Percentiles rank a stretch among this genome's conserved stretches.
phyloP scores from a whole-genome alignment of 1,140 invertebrate species.

The Ooceraea biroi region DNA sequence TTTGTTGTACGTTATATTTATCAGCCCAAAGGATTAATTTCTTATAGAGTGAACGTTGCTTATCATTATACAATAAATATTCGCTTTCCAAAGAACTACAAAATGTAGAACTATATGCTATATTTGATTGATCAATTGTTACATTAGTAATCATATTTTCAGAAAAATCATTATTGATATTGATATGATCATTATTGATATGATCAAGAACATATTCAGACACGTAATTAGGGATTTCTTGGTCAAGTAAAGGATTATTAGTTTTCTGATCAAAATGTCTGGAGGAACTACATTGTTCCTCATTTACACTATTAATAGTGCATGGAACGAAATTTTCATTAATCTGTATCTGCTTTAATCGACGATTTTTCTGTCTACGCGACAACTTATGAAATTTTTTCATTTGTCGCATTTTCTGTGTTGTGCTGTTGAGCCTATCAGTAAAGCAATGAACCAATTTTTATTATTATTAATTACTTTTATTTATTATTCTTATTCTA shows the following conservation, averaged over 20 bases:
- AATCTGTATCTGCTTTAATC: background rate
- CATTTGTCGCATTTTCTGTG: background rate
- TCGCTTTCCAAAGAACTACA: background rate
- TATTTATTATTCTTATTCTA: no score
- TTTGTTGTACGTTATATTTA: background rate
- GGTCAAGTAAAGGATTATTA: background rate
- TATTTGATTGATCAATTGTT: background rate
- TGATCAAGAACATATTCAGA: background rate
- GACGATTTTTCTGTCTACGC: conserved; percentile 1
- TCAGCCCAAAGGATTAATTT: conserved; percentile 6
- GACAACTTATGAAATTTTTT: background rate
- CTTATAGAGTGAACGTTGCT: background rate
- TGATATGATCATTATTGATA: no score
- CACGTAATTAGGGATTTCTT: no score
- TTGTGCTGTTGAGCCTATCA: no score
- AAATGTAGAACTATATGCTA: no score
- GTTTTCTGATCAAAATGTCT: background rate
- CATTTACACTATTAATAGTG: background rate
- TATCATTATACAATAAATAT: background rate
- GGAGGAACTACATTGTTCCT: no score
- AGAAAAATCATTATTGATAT: background rate
- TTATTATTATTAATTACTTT: no score
- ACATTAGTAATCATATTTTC: background rate
- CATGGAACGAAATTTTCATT: conserved; percentile 6
- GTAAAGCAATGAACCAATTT: no score